Percentiles rank a stretch among this genome's conserved stretches.
Conservation (phyloP, 1,140 invertebrate species). For the Ditylenchus dipsaci region DNA sequence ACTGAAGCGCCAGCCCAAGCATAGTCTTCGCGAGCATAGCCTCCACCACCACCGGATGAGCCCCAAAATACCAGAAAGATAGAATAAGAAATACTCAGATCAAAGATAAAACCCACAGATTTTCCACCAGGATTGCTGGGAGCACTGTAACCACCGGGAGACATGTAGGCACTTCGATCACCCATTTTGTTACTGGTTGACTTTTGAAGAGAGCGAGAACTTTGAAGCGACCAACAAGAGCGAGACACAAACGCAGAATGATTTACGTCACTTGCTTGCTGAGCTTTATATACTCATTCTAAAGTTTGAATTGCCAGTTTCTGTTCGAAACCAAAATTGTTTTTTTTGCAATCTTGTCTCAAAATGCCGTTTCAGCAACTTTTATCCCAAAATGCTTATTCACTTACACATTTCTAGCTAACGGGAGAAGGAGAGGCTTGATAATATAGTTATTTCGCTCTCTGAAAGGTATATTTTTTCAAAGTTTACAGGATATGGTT, state of each 20-base stretch:
- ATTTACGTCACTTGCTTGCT: not conserved
- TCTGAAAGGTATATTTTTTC: too few species aligned
- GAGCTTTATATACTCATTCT: not conserved
- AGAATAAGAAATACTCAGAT: not conserved
- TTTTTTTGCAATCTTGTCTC: not conserved
- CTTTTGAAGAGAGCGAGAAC: too few species aligned
- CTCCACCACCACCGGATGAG: not conserved
- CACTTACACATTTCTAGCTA: too few species aligned
- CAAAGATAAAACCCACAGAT: not conserved
- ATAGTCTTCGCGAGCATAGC: not conserved
- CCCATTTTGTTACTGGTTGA: not conserved
- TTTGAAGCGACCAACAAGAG: too few species aligned
- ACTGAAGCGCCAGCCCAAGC: not conserved
- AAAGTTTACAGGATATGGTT: too few species aligned
- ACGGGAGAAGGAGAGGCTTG: too few species aligned
- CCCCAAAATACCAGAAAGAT: not conserved
- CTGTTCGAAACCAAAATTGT: not conserved
- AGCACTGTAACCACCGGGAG: not conserved
- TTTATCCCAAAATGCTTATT: too few species aligned
- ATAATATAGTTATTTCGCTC: too few species aligned
- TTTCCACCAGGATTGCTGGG: not conserved
- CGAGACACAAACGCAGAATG: too few species aligned
- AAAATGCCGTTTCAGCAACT: too few species aligned
- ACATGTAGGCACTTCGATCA: conserved; percentile 1
- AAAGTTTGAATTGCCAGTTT: not conserved